Conservation (phyloP, 2,888 invertebrate genomes). For the Philereme vetulata region DNA sequence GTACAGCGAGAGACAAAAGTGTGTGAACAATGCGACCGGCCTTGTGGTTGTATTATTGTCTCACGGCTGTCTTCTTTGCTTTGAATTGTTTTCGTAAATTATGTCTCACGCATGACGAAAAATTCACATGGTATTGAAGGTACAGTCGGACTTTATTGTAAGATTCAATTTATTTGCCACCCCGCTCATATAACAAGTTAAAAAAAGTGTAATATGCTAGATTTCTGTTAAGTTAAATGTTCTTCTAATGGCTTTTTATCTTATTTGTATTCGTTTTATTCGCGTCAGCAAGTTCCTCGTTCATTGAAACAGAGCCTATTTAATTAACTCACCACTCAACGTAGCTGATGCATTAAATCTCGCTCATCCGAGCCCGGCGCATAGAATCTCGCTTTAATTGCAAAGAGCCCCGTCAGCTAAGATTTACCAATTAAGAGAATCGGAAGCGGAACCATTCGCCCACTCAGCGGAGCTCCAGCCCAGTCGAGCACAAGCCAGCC, state of each 20-base stretch:
- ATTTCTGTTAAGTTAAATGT: no score
- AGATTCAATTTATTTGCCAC: neutral
- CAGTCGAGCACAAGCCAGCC: slow-evolving; percentile 37
- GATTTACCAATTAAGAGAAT: slow-evolving; percentile 80
- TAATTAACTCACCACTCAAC: slow-evolving; percentile 47
- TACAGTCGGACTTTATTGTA: slow-evolving; percentile 1
- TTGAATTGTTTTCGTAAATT: slow-evolving; percentile 22
- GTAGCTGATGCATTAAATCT: slow-evolving; percentile 58
- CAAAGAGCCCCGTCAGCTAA: slow-evolving; percentile 79
- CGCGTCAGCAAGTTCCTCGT: slow-evolving; percentile 8
- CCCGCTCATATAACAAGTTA: no score
- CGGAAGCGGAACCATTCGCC: slow-evolving; percentile 71
- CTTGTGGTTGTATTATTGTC: slow-evolving; percentile 29
- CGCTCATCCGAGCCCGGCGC: slow-evolving; percentile 58
- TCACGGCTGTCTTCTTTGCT: slow-evolving; percentile 27
- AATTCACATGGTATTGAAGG: slow-evolving; percentile 10
- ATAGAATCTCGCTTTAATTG: slow-evolving; percentile 68
- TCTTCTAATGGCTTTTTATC: no score
- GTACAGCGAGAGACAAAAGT: slow-evolving; percentile 30
- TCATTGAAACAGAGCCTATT: slow-evolving; percentile 33
- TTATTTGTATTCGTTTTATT: neutral
- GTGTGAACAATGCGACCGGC: slow-evolving; percentile 28
- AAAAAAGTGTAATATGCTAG: no score
- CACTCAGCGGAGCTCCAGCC: slow-evolving; percentile 59
- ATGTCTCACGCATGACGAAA: slow-evolving; percentile 19